These are phyloP conservation scores for Stigmatopora argus DNA, from an alignment of 2,113 vertebrate species.

Conservation along the genomic window DNA sequence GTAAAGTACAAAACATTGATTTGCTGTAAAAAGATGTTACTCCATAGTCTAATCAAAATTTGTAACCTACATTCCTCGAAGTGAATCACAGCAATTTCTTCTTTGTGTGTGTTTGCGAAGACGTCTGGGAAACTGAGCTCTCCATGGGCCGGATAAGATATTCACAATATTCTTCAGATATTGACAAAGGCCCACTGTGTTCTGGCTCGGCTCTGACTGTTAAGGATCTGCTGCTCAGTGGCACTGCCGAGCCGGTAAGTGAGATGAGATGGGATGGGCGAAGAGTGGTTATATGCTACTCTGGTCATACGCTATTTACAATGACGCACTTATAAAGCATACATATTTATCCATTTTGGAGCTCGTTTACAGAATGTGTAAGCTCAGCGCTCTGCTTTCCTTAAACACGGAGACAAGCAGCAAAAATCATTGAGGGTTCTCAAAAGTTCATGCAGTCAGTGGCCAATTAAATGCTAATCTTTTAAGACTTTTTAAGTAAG, in stretches of 20 bases:
- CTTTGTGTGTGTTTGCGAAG: constrained; percentile 56
- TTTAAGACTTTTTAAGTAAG: too few relatives aligned
- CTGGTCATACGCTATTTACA: constrained; percentile 11
- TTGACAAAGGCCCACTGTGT: constrained; percentile 13
- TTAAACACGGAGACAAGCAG: background rate
- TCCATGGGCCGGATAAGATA: constrained; percentile 47
- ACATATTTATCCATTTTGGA: background rate
- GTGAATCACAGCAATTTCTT: background rate
- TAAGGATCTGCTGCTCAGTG: constrained; percentile 86
- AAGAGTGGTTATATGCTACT: background rate
- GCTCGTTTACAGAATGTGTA: background rate
- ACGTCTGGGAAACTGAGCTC: constrained; percentile 70
- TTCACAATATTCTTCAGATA: constrained; percentile 25
- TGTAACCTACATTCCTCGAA: background rate
- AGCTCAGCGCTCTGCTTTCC: background rate
- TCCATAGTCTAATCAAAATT: background rate
- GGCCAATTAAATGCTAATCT: too few relatives aligned
- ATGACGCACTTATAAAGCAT: background rate
- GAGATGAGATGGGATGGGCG: background rate
- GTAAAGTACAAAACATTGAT: background rate
- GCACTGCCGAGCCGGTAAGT: constrained; percentile 77
- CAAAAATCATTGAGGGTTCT: background rate
- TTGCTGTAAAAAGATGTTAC: background rate
- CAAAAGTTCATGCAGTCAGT: background rate
- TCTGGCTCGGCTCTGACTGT: constrained; percentile 74